Percentiles rank a stretch among this genome's conserved stretches.
Evolutionary conservation across 2,113 vertebrate species (phyloP).

Genomic region (Pithys albifrons): DNA sequence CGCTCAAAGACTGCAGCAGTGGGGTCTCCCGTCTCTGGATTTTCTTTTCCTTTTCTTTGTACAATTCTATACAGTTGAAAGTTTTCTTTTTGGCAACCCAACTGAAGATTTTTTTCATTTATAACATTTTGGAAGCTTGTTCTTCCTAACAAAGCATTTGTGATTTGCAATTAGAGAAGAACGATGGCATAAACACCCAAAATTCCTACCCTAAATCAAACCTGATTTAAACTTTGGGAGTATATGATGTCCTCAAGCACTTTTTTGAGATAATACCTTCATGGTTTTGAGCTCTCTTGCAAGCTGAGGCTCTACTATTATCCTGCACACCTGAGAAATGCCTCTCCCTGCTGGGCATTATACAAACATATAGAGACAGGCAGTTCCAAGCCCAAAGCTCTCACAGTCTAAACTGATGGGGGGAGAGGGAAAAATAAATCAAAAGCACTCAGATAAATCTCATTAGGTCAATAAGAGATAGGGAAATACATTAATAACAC

Average conservation of each 20-base stretch:
- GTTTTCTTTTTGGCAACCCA: background rate
- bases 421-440: background rate
- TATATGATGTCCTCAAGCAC: background rate
- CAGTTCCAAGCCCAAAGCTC: background rate
- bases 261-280: background rate
- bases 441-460: background rate
- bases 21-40: constrained; percentile 43
- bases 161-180: background rate
- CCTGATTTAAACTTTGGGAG: background rate
- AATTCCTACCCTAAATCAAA: background rate
- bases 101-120: background rate
- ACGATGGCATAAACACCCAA: background rate
- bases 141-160: background rate
- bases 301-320: background rate
- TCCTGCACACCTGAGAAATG: background rate
- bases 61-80: constrained; percentile 26
- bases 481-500: background rate
- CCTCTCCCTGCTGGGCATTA: background rate
- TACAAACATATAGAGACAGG: background rate
- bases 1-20: constrained; percentile 57
- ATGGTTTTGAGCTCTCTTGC: background rate
- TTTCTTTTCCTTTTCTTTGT: constrained; percentile 52
- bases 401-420: background rate
- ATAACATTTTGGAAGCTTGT: background rate
- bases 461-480: background rate